Evolutionary conservation across 2,797 vertebrate genomes (phyloP).

Genomic region (Caiman crocodilus): DNA sequence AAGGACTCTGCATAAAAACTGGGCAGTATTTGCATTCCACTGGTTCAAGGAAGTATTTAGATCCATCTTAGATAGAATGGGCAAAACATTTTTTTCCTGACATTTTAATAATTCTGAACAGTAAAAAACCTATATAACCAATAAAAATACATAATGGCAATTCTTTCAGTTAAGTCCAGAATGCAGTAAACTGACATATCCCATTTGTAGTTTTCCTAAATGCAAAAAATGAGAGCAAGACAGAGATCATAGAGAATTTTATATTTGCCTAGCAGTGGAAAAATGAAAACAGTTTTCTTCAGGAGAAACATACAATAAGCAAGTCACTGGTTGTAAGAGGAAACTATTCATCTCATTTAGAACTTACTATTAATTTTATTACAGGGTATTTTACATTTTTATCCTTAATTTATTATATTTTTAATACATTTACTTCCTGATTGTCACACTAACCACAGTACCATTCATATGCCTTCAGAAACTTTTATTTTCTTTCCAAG

Average conservation of each 20-base stretch:
- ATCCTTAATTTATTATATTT: background rate
- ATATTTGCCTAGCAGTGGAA: background rate
- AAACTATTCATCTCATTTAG: background rate
- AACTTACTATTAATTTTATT: background rate
- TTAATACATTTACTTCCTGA: background rate
- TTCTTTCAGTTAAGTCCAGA: background rate
- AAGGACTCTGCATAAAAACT: background rate
- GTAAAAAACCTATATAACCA: background rate
- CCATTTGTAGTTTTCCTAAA: background rate
- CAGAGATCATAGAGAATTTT: background rate
- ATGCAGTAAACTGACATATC: background rate
- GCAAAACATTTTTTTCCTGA: background rate
- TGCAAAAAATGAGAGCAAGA: background rate
- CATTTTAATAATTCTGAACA: background rate
- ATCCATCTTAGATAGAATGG: background rate
- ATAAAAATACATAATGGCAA: no score
- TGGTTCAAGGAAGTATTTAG: background rate
- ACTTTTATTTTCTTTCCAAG: background rate
- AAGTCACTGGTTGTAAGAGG: background rate
- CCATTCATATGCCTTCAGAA: background rate
- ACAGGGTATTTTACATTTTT: background rate
- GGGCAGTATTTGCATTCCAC: background rate
- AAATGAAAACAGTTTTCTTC: background rate
- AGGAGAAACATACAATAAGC: background rate
- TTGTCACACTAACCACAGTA: background rate